Evolutionary conservation across 37 sponge, comb jelly and placozoan species (phyloP).

Genomic region (Haliclona indistincta): DNA sequence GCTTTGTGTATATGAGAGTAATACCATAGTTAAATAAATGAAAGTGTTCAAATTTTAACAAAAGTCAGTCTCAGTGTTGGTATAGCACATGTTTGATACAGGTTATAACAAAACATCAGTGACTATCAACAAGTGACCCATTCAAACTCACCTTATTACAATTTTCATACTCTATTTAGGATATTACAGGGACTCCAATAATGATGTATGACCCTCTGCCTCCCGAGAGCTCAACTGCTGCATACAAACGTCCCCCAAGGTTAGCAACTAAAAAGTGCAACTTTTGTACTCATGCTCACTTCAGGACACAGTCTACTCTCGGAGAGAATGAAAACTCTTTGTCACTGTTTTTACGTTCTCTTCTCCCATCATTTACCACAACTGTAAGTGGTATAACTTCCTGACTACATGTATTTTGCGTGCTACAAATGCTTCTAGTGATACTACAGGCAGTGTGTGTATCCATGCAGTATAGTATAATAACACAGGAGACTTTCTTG

Average conservation of each 20-base stretch:
- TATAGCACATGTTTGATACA: too few species aligned
- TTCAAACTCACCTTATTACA: neutral
- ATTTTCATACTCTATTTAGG: conserved; percentile 47
- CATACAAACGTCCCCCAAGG: conserved; percentile 61
- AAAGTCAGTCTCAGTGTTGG: too few species aligned
- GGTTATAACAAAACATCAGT: too few species aligned
- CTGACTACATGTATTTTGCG: too few species aligned
- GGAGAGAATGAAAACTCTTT: conserved; percentile 50
- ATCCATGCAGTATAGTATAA: too few species aligned
- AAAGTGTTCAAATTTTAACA: too few species aligned
- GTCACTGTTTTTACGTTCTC: conserved; percentile 66
- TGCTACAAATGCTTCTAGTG: too few species aligned
- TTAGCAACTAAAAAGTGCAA: neutral
- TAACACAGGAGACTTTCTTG: too few species aligned
- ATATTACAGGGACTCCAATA: conserved; percentile 52
- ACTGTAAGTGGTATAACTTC: too few species aligned
- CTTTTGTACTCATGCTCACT: neutral
- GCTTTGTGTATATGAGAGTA: conserved; percentile 28
- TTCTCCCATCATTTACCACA: conserved; percentile 64
- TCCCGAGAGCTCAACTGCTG: conserved; percentile 55
- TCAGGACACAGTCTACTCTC: neutral
- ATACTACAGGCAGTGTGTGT: too few species aligned
- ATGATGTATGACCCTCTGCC: conserved; percentile 86
- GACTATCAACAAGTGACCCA: too few species aligned
- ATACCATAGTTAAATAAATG: too few species aligned